Conservation (phyloP, 2,888 invertebrate genomes). For the Dendrolimus houi region DNA sequence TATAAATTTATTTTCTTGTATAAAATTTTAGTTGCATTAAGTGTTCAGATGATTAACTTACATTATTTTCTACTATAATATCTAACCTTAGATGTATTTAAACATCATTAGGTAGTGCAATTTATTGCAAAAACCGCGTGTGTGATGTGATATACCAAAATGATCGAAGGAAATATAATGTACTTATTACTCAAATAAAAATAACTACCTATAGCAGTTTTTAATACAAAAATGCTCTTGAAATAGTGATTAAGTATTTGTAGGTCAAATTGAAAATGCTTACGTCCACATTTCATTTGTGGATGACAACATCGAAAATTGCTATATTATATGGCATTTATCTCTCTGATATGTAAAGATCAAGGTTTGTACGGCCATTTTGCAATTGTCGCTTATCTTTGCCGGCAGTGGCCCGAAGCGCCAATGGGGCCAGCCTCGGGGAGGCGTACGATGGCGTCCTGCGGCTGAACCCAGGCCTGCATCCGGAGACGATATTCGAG, state of each 20-base stretch:
- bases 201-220: too few species aligned
- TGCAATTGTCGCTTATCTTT: slow-evolving; percentile 7
- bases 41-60: too few species aligned
- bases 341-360: neutral
- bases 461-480: slow-evolving; percentile 43
- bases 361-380: neutral
- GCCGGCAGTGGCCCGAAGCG: slow-evolving; percentile 49
- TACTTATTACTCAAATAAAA: too few species aligned
- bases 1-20: too few species aligned
- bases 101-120: too few species aligned
- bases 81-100: too few species aligned
- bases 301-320: neutral
- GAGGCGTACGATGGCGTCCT: slow-evolving; percentile 43
- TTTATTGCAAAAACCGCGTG: too few species aligned
- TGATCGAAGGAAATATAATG: too few species aligned
- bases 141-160: too few species aligned
- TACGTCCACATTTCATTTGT: neutral
- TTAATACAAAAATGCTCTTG: too few species aligned
- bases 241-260: neutral
- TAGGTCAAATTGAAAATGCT: neutral
- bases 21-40: too few species aligned
- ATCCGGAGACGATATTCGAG: slow-evolving; percentile 41
- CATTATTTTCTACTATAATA: too few species aligned
- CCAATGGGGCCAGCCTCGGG: slow-evolving; percentile 50
- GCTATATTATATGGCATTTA: neutral